Percentiles rank a stretch among this genome's conserved stretches.
These are phyloP conservation scores for Lydus trimaculatus DNA, from an alignment of 2,888 invertebrate genomes.

Conservation along the genomic window DNA sequence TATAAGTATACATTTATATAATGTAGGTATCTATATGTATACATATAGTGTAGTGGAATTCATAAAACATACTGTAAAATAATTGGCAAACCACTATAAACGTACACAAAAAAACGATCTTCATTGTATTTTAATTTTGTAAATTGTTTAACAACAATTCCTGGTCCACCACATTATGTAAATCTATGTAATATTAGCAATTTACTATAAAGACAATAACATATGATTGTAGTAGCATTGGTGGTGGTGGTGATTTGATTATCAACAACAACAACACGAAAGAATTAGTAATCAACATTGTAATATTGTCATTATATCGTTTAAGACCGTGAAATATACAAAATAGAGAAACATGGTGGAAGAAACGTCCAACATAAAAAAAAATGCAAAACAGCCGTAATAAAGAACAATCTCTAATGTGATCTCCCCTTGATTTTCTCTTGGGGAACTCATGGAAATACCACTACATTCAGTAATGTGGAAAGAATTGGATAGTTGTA, in stretches of 20 bases:
- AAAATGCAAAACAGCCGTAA: conserved; percentile 57
- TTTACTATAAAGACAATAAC: conserved; percentile 15
- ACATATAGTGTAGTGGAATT: conserved; percentile 9
- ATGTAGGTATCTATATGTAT: not conserved
- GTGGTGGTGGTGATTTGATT: not conserved
- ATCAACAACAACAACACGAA: not conserved
- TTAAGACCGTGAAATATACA: conserved; percentile 42
- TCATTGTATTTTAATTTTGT: conserved; percentile 33
- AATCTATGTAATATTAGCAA: conserved; percentile 28
- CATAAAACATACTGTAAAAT: conserved; percentile 6
- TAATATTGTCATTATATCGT: conserved; percentile 35
- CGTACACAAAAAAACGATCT: not conserved
- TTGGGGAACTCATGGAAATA: not conserved
- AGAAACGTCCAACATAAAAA: conserved; percentile 51
- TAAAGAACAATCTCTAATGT: conserved; percentile 51
- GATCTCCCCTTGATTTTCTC: conserved; percentile 47
- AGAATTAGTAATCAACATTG: conserved; percentile 8
- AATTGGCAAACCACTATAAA: conserved; percentile 1
- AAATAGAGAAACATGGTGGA: conserved; percentile 34
- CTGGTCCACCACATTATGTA: conserved; percentile 21
- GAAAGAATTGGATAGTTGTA: conserved; percentile 40
- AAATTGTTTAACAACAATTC: conserved; percentile 28
- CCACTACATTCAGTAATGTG: conserved; percentile 54
- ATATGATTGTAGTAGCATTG: not conserved
- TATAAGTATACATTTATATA: conserved; percentile 14